phyloP scores from a whole-genome alignment of 35 echinoderm and acorn worm species.

The Apostichopus parvimensis region DNA sequence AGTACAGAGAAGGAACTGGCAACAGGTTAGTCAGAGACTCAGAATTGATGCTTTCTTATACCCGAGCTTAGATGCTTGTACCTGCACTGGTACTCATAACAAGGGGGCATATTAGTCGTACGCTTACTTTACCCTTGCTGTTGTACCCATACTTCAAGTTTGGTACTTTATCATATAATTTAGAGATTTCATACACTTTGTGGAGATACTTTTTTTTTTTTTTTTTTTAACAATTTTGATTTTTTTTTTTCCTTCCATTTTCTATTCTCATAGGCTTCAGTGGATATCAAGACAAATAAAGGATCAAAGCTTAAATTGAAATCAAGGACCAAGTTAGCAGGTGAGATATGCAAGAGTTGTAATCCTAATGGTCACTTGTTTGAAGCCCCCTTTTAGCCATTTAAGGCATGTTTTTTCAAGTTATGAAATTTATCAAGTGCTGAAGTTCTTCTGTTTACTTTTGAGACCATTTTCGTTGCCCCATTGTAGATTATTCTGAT shows the following conservation, averaged over 20 bases:
- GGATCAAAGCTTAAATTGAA: constrained; percentile 80
- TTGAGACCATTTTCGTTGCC: background rate
- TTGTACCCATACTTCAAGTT: too few relatives aligned
- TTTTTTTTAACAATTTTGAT: background rate
- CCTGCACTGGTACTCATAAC: too few relatives aligned
- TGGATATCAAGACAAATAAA: constrained; percentile 90
- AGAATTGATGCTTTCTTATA: too few relatives aligned
- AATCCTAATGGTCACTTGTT: too few relatives aligned
- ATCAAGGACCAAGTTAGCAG: constrained; percentile 37
- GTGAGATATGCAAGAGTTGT: background rate
- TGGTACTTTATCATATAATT: too few relatives aligned
- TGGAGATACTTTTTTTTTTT: background rate
- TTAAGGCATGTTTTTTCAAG: too few relatives aligned
- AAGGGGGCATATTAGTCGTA: too few relatives aligned
- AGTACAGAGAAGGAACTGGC: constrained; percentile 87
- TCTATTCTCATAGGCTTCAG: constrained; percentile 65
- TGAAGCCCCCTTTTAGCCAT: too few relatives aligned
- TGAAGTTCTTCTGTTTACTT: background rate
- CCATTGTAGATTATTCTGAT: constrained; percentile 64
- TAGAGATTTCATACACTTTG: too few relatives aligned
- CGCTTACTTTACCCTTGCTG: too few relatives aligned
- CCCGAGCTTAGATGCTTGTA: too few relatives aligned
- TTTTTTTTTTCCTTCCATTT: background rate
- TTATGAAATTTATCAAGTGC: too few relatives aligned
- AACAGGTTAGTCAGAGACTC: constrained; percentile 49